Evolutionary conservation across 2,113 vertebrate species (phyloP).

Genomic region (Apteryx mantelli): DNA sequence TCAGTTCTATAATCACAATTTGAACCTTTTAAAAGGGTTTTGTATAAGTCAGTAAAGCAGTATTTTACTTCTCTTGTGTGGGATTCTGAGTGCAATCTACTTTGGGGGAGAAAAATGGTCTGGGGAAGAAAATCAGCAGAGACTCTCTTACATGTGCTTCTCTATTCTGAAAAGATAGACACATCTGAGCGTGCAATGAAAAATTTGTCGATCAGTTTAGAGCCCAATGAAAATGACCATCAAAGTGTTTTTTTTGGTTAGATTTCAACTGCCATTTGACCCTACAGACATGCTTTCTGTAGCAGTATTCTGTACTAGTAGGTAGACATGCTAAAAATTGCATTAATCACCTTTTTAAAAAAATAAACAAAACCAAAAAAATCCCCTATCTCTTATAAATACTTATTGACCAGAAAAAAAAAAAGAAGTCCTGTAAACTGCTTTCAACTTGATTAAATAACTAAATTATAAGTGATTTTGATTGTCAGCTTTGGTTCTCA

Average conservation of each 20-base stretch:
- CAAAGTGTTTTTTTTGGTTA: background rate
- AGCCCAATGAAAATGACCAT: background rate
- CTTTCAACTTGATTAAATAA: background rate
- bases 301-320: background rate
- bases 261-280: background rate
- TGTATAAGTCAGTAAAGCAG: conserved; percentile 4
- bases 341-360: background rate
- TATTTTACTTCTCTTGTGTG: conserved; percentile 14
- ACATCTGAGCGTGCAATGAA: background rate
- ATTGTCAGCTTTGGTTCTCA: background rate
- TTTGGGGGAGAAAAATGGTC: background rate
- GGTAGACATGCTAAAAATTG: background rate
- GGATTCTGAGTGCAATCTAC: background rate
- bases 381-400: no score
- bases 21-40: background rate
- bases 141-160: background rate
- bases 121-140: conserved; percentile 30
- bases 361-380: background rate
- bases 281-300: background rate
- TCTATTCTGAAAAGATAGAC: background rate
- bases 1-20: conserved; percentile 52
- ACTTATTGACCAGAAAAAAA: background rate
- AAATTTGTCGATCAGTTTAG: background rate
- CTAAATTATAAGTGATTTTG: background rate
- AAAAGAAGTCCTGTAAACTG: background rate